Evolutionary conservation across 1,140 invertebrate genomes (phyloP).

Genomic region (Kradibia gibbosae): DNA sequence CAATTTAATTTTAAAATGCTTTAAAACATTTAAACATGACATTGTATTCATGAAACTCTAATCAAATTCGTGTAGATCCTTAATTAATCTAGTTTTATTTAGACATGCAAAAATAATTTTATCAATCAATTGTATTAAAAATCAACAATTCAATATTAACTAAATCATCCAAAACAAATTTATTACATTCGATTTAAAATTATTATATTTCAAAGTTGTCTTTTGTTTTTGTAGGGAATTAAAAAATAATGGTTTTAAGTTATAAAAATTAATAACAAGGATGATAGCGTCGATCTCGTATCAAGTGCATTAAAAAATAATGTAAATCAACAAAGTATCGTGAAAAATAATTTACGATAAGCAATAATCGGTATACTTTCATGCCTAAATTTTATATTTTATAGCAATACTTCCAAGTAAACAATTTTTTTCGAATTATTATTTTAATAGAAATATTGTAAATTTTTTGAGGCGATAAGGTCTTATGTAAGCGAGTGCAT

Average conservation of each 20-base stretch:
- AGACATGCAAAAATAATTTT: background rate
- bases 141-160: background rate
- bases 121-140: background rate
- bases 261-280: too few species aligned
- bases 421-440: too few species aligned
- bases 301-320: too few species aligned
- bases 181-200: background rate
- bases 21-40: background rate
- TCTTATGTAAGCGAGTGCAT: constrained; percentile 2
- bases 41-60: background rate
- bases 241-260: too few species aligned
- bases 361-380: too few species aligned
- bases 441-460: constrained; percentile 6
- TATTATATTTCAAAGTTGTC: background rate
- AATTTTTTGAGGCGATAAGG: background rate
- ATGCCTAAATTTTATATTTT: too few species aligned
- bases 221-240: background rate
- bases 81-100: background rate
- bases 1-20: background rate
- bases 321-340: too few species aligned
- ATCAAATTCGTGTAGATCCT: background rate
- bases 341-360: too few species aligned
- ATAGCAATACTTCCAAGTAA: too few species aligned
- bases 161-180: background rate
- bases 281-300: too few species aligned